These are phyloP conservation scores for Apis laboriosa DNA, from an alignment of 1,140 invertebrate genomes.

Conservation along the genomic window DNA sequence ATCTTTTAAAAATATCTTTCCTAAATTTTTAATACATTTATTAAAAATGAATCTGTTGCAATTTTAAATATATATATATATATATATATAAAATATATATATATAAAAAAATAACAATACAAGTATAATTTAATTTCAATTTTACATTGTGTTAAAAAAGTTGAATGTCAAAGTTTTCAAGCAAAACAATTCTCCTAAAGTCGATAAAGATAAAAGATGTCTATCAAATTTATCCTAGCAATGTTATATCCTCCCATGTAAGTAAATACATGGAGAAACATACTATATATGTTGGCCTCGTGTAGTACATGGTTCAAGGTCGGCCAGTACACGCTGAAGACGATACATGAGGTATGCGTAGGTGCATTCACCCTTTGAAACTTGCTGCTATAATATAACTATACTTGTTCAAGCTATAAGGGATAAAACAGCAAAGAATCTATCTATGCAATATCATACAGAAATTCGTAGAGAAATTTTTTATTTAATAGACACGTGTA, in stretches of 20 bases:
- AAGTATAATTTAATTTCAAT: too few species aligned
- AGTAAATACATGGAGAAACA: conserved; percentile 16
- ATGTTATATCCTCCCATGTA: neutral
- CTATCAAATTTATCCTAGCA: conserved; percentile 5
- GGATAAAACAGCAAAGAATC: neutral
- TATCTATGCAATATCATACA: neutral
- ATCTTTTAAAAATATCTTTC: too few species aligned
- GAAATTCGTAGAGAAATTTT: neutral
- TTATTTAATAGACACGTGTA: neutral
- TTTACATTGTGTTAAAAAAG: neutral
- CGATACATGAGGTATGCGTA: conserved; percentile 70
- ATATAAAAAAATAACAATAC: too few species aligned
- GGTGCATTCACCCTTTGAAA: conserved; percentile 73
- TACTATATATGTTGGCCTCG: conserved; percentile 34
- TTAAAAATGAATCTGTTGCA: too few species aligned
- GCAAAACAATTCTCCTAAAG: neutral
- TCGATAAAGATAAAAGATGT: neutral
- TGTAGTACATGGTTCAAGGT: conserved; percentile 74
- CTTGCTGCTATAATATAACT: conserved; percentile 34
- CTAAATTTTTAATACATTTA: too few species aligned
- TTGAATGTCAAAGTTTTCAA: neutral
- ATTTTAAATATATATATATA: too few species aligned
- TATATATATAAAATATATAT: too few species aligned
- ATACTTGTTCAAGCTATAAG: conserved; percentile 1
- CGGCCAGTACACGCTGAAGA: conserved; percentile 72